A percentile compares a stretch with the other conserved stretches of the same genome.
Conservation (phyloP, 2,797 vertebrate species). For the Enteromius thamalakanensis region DNA sequence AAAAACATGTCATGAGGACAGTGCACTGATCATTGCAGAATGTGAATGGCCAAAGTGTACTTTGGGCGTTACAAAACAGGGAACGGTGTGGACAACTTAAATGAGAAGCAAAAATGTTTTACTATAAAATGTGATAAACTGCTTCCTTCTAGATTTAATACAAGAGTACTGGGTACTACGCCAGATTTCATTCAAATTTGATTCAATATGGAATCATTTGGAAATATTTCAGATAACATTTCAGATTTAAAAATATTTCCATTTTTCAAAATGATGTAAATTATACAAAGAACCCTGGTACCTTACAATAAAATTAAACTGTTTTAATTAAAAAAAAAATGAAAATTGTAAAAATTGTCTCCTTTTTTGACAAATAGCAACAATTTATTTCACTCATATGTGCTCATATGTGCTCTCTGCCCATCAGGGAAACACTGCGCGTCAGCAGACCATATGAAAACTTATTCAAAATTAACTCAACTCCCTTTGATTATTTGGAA, state of each 20-base stretch:
- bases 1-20: neutral
- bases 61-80: neutral
- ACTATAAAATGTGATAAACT: neutral
- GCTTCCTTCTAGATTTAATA: neutral
- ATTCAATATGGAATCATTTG: neutral
- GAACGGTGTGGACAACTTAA: neutral
- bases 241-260: neutral
- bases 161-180: neutral
- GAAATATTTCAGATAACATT: neutral
- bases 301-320: neutral
- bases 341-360: neutral
- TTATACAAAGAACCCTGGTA: no score
- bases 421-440: conserved; percentile 26
- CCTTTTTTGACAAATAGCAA: neutral
- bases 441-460: conserved; percentile 39
- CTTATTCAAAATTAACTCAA: conserved; percentile 8
- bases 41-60: no score
- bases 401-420: conserved; percentile 42
- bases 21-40: neutral
- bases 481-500: conserved; percentile 15
- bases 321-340: neutral
- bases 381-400: conserved; percentile 35
- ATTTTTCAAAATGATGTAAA: no score
- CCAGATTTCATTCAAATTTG: neutral
- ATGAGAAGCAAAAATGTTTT: neutral